These are phyloP conservation scores for Lasioglossum villosulum DNA, from an alignment of 2,888 invertebrate genomes.

Conservation along the genomic window DNA sequence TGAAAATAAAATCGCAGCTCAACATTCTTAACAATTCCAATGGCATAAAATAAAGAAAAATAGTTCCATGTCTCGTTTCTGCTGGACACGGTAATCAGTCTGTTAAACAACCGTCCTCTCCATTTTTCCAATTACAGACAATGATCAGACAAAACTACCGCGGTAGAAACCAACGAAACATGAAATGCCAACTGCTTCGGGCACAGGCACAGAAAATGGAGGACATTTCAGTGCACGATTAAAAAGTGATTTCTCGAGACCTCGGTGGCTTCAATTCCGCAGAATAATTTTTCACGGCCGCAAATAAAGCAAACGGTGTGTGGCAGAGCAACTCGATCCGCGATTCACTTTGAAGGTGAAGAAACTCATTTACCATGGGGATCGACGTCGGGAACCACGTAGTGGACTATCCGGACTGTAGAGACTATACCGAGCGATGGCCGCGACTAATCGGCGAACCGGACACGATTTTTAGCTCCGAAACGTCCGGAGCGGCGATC, in stretches of 20 bases:
- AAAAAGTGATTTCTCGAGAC: neutral
- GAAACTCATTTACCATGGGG: neutral
- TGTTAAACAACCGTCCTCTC: too few relatives aligned
- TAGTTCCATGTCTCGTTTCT: too few relatives aligned
- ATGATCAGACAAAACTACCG: too few relatives aligned
- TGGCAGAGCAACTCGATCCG: neutral
- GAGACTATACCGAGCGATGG: neutral
- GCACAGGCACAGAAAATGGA: too few relatives aligned
- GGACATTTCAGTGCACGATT: neutral
- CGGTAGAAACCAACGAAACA: too few relatives aligned
- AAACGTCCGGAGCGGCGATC: slow-evolving; percentile 3
- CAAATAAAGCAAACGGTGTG: neutral
- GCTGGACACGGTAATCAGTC: too few relatives aligned
- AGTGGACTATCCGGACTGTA: too few relatives aligned
- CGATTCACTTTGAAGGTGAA: neutral
- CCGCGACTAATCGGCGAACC: neutral
- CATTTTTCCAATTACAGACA: too few relatives aligned
- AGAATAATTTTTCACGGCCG: neutral
- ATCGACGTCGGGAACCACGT: neutral
- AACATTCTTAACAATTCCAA: too few relatives aligned
- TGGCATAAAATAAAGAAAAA: too few relatives aligned
- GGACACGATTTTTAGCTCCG: slow-evolving; percentile 10
- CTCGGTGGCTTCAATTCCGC: neutral
- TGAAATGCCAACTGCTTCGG: too few relatives aligned
- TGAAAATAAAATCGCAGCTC: too few relatives aligned